Evolutionary conservation across 1,140 invertebrate species (phyloP).

Genomic region (Sycophaga agraensis): DNA sequence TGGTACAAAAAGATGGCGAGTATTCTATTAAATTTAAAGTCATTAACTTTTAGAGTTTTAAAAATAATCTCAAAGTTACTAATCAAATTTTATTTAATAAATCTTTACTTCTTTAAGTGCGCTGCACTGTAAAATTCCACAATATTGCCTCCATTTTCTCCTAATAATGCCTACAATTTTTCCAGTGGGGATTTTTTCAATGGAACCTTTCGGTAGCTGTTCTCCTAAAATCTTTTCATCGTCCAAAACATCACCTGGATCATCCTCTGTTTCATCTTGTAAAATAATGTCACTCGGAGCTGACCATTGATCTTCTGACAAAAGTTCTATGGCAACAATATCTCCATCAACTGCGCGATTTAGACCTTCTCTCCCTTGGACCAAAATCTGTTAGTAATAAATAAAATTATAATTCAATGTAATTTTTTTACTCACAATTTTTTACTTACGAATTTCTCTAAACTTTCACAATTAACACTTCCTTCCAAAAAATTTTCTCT

Average conservation of each 20-base stretch:
- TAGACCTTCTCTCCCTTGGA: constrained; percentile 84
- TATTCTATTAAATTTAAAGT: constrained; percentile 55
- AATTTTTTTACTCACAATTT: neutral
- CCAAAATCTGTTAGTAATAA: constrained; percentile 66
- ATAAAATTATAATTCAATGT: constrained; percentile 28
- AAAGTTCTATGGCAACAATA: constrained; percentile 86
- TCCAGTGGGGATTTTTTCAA: constrained; percentile 74
- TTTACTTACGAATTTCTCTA: constrained; percentile 70
- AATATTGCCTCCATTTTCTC: constrained; percentile 95
- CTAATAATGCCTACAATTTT: constrained; percentile 92
- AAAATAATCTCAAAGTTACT: too few relatives aligned
- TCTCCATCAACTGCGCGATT: constrained; percentile 98
- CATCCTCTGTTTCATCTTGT: constrained; percentile 73
- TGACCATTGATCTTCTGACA: constrained; percentile 90
- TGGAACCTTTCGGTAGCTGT: constrained; percentile 48
- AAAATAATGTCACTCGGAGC: constrained; percentile 82
- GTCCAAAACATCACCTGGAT: constrained; percentile 66
- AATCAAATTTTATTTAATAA: too few relatives aligned
- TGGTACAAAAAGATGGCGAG: constrained; percentile 84
- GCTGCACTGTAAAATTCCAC: constrained; percentile 87
- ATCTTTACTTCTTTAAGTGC: constrained; percentile 68
- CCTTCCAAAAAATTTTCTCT: constrained; percentile 95
- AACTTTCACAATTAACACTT: constrained; percentile 78
- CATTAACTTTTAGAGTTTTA: neutral
- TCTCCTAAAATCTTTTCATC: constrained; percentile 62